Base-by-base conservation (phyloP, 2,113 vertebrate species). In the Leptocoma aspasia region DNA sequence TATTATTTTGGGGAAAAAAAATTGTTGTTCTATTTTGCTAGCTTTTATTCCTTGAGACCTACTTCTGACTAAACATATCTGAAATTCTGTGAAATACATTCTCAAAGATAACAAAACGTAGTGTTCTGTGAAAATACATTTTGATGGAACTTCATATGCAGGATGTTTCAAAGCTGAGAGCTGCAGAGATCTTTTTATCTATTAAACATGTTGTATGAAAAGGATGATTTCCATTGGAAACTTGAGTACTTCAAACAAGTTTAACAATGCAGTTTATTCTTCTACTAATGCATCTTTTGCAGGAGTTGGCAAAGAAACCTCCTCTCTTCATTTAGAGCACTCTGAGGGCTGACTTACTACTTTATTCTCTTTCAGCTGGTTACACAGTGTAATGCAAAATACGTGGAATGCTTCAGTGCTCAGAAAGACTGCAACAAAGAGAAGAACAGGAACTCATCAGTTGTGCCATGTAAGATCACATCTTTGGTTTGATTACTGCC, bases 391-490 rank as follows among this genome's bases (percentile, higher is more conserved):
- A 99, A 99, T 71, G 98, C 98, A 95, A 98, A 98, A 89, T 99
- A 98, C 1, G 98, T 98, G 86, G 99, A 99, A 78, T 99, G 99
- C 97, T 99, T 99, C 97, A 99, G 98, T 60, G 99, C 99, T 92
- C 99, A 99, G 96, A 99, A 99, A 94, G 99, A 99, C 91, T 99
- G 98, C 97, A 99, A 99, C 98, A 99, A 99, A 97, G 99, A 99
- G 95, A 99, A 99, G 97, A 99, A 99, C 96, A 98, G 98, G 82
- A 99, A 99, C 96, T 99, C 99, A 87, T 99, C 99, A 17, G 98
- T 99, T 5, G 99, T 99, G 95, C 99, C 99, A 13, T 98, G 99
- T 99, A 98, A 99, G 99, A 87, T 86, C 49, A 76, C 86, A 91
- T 90, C 80, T 94, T 92, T 2, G 5, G 42, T 89, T 93, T 93